These are phyloP conservation scores for Motacilla alba DNA, from an alignment of 2,113 vertebrate genomes.

Conservation along the genomic window DNA sequence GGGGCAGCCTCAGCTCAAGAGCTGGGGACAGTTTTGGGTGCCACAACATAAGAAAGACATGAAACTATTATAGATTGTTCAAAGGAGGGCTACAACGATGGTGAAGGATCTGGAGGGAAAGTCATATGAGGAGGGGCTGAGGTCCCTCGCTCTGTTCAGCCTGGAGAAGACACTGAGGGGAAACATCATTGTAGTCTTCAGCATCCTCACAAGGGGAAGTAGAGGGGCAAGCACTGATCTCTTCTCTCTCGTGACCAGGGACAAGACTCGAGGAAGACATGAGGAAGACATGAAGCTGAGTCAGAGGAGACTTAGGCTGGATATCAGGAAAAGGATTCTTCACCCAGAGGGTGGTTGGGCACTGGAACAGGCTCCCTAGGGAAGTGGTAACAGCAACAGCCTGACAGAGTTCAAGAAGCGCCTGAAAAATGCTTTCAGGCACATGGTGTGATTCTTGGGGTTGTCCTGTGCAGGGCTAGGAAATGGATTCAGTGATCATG, in stretches of 20 bases:
- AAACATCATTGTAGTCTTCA: neutral
- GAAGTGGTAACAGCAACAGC: neutral
- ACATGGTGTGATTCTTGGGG: neutral
- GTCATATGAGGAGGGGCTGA: neutral
- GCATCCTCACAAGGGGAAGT: neutral
- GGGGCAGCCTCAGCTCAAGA: accelerated
- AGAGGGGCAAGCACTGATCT: neutral
- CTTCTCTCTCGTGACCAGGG: neutral
- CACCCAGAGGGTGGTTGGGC: neutral
- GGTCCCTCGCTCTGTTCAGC: neutral
- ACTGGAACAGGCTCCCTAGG: neutral
- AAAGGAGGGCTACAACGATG: neutral
- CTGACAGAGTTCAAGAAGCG: neutral
- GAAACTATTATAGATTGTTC: neutral
- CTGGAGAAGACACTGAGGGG: neutral
- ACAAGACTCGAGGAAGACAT: neutral
- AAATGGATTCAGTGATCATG: neutral
- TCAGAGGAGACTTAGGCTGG: neutral
- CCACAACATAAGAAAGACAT: neutral
- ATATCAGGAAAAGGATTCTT: neutral
- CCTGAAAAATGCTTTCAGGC: neutral
- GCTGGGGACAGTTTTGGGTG: neutral
- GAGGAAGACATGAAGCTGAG: neutral
- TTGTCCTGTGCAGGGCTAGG: neutral
- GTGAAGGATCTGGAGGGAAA: neutral